phyloP scores from a whole-genome alignment of 1,140 invertebrate species.

The Drosophila orosa region DNA sequence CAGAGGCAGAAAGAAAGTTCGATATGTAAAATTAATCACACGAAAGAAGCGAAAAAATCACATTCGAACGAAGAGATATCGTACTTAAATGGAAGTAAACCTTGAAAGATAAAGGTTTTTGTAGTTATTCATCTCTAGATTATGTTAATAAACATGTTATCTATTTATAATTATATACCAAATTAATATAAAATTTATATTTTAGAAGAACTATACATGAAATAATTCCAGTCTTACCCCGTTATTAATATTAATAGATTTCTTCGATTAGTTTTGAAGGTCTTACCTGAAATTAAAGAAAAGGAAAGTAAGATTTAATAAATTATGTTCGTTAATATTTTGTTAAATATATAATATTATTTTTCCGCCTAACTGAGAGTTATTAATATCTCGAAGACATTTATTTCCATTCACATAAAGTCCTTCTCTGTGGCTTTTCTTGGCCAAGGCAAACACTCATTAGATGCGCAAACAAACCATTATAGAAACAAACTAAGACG shows the following conservation, averaged over 20 bases:
- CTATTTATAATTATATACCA: constrained; percentile 17
- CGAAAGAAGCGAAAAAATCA: constrained; percentile 72
- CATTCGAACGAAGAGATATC: constrained; percentile 61
- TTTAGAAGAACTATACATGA: neutral
- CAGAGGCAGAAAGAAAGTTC: constrained; percentile 26
- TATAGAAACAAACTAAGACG: constrained; percentile 1
- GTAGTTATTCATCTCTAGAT: constrained; percentile 3
- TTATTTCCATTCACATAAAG: neutral
- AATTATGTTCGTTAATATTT: constrained; percentile 1
- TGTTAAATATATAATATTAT: neutral
- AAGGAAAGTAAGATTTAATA: constrained; percentile 8
- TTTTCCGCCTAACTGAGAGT: neutral
- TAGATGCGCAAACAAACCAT: constrained; percentile 40
- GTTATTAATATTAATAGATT: neutral
- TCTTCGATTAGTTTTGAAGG: neutral
- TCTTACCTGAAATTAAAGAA: constrained; percentile 40
- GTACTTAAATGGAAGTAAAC: constrained; percentile 14
- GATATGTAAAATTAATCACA: constrained; percentile 57
- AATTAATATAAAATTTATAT: neutral
- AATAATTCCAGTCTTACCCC: constrained; percentile 15
- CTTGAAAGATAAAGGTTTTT: neutral
- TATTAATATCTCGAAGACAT: neutral
- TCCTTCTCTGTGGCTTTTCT: constrained; percentile 2
- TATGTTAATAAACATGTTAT: constrained; percentile 1
- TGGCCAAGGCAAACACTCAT: constrained; percentile 23